These are phyloP conservation scores for Peucedramus taeniatus DNA, from an alignment of 2,113 vertebrate species.

Conservation along the genomic window DNA sequence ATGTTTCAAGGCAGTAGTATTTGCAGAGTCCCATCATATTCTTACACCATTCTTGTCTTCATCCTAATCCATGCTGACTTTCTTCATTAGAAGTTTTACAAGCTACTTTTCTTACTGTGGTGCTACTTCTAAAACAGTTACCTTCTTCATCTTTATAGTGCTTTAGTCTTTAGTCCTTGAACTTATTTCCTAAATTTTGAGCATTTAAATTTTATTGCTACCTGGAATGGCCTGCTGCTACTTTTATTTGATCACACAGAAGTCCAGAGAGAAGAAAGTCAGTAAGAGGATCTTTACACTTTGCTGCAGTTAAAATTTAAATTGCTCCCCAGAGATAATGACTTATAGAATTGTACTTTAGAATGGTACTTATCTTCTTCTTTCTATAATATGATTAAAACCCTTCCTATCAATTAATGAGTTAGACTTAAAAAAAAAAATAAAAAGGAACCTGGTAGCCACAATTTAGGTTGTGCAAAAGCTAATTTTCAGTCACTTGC, in stretches of 20 bases:
- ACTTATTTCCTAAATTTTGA: slow-evolving; percentile 28
- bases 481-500: background rate
- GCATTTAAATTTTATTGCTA: slow-evolving; percentile 45
- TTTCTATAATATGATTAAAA: background rate
- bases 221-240: background rate
- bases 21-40: background rate
- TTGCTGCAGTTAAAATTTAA: slow-evolving; percentile 34
- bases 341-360: slow-evolving; percentile 18
- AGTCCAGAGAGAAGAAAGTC: slow-evolving; percentile 12
- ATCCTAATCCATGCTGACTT: background rate
- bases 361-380: background rate
- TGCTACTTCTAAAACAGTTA: background rate
- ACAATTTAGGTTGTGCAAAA: background rate
- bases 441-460: background rate
- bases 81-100: background rate
- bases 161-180: slow-evolving; percentile 22
- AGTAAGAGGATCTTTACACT: background rate
- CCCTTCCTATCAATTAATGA: background rate
- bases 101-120: background rate
- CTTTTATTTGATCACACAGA: slow-evolving; percentile 27
- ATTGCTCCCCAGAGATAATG: background rate
- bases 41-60: background rate
- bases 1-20: background rate
- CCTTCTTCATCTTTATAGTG: background rate
- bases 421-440: background rate